These are phyloP conservation scores for Pangasius krempfi DNA, from an alignment of 2,797 vertebrate species.

Conservation along the genomic window DNA sequence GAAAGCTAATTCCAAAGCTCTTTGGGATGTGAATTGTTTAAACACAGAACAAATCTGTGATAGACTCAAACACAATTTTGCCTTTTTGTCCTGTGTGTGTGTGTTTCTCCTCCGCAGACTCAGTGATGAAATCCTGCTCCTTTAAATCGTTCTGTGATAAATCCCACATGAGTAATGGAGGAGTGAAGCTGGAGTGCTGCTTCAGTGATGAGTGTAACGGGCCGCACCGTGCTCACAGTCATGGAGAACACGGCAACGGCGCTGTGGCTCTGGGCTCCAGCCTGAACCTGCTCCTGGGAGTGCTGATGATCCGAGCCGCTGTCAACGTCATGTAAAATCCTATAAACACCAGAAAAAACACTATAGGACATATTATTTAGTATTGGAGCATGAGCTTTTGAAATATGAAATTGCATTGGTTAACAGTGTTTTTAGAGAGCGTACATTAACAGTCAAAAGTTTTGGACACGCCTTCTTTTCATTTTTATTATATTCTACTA, in stretches of 20 bases:
- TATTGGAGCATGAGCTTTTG: neutral
- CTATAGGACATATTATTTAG: neutral
- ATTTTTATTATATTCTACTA: neutral
- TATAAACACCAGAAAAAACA: neutral
- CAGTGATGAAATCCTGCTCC: slow-evolving; percentile 83
- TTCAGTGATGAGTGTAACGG: slow-evolving; percentile 84
- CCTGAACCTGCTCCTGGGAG: slow-evolving; percentile 41
- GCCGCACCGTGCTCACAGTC: slow-evolving; percentile 71
- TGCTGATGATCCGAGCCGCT: slow-evolving; percentile 11
- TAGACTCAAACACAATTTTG: neutral
- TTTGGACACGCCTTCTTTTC: neutral
- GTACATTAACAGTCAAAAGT: neutral
- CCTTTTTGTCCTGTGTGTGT: neutral
- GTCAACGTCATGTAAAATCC: neutral
- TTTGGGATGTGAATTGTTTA: neutral
- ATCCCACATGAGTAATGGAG: slow-evolving; percentile 68
- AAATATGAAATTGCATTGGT: neutral
- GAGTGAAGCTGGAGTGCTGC: slow-evolving; percentile 81
- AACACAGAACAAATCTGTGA: neutral
- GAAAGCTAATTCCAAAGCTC: neutral
- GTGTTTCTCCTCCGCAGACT: slow-evolving; percentile 70
- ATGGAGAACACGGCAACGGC: slow-evolving; percentile 60
- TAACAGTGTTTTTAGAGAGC: neutral
- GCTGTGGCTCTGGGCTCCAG: slow-evolving; percentile 49
- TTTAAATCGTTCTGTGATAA: slow-evolving; percentile 88